Evolutionary conservation across 2,113 vertebrate genomes (phyloP), one percentile per base, ranked within the genome.

Genomic region (Atherinomorus stipes): DNA sequence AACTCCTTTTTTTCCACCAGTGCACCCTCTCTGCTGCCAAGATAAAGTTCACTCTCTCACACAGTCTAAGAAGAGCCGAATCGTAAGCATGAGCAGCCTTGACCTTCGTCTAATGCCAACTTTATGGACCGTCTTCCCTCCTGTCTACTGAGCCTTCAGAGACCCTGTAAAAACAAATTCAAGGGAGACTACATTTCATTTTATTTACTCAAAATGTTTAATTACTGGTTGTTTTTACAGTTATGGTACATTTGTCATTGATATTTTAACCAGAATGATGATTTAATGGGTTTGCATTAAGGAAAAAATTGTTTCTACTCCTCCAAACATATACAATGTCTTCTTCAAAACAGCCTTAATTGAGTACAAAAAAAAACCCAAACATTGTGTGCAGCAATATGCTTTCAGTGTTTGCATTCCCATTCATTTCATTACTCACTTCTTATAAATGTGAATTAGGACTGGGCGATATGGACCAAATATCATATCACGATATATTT

Each of bases 31-130:
- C 81, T 80, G 84, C 83, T 78, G 63, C 65, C 65, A 69, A 63
- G 54, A 74, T 79, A 74, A 62, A 19, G 21, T 44, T 21, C 23
- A 44, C 71, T 64, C 57, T 70, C 64, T 21, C 25, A 59, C 52
- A 56, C 4, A 66, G 16, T 12, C 51, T 65, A 40, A 68, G 56
- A 15, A 44, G 53, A 50, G 67, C 21, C 53, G 11, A n/a, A 13
- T 15, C n/a, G n/a, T 37, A 53, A 42, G 59, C 49, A 1, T 6
- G 64, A 26, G 86, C 79, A 95, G 94, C 96, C 96, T 97, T 97
- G 96, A 96, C 83, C 78, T 87, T 57, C 54, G 81, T 54, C 1
- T 56, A 74, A 83, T 92, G 90, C 83, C 80, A 4, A 22, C 28
- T 37, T 4, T 28, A 47, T 47, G 7, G 19, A 19, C 44, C 5